Base-by-base conservation (phyloP, 2,797 vertebrate species). In the Argentina silus region DNA sequence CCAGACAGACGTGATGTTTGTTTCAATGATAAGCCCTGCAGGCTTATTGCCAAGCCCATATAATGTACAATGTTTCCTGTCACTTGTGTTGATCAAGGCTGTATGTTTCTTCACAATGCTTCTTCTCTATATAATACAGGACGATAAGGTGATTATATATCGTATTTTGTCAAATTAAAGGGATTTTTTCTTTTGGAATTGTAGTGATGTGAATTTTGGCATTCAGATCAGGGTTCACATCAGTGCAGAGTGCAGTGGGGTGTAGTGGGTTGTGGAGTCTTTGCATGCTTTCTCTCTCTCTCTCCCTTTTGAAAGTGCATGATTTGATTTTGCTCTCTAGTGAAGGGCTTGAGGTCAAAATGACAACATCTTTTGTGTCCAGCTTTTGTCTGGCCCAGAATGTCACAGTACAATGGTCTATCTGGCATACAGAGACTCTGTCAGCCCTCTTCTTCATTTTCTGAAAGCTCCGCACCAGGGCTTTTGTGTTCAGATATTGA, bases 131-230 rank as follows among this genome's bases (percentile, higher is more conserved):
- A 12, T 92, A 73, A 80, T 80, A 84, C 95, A 96, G 95, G 95
- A 96, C 80, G 88, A 95, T 86, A 86, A 97, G 96, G 95, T 96
- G 96, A 96, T 90, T 90, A 74, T 72, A 88, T 90, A 92, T 91
- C 43, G 69, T 83, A 77, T 91, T 88, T 88, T 45, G 87, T 83
- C 85, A 81, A 27, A 8, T 64, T 42, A 7, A 63, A 84, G 76
- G 55, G 14, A 21, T 17, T 67, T 73, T 85, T 88, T 85, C 78
- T 81, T 87, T 77, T 79, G 80, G 85, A 75, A 79, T 64, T 89
- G 72, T 3, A 7, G 45, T 15, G 74, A 68, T 75, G 80, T 78
- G 70, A 67, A 61, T 45, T 87, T 86, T 74, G 92, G 85, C 88
- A 67, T 88, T 64, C 9, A 9, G 53, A 6, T 45, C 67, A 47